Evolutionary conservation across 2,888 invertebrate genomes (phyloP), one percentile per base, ranked within the genome.

Genomic region (Drosophila fulvimacula): DNA sequence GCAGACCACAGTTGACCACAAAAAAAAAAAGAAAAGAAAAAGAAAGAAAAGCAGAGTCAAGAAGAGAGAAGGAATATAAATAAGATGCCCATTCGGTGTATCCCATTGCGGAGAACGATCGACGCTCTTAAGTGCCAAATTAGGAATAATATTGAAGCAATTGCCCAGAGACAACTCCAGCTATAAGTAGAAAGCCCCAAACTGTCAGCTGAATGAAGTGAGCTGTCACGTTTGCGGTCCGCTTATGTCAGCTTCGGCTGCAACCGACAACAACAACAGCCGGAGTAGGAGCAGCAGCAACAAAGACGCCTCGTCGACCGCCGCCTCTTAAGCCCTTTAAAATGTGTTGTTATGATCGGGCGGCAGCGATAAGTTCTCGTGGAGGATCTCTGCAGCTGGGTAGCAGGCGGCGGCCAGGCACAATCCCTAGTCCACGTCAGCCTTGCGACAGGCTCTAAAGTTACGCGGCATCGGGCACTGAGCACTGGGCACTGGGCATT

Each of bases 261-360:
- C 82, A 86, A 88, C 82, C 83, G 82, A 63, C 69, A 36, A 19
- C 70, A 39, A 21, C 69, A 38, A 24, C 44, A 36, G 3, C 30
- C 41, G 24, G 17, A 7, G 6, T 17, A 39, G 5, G 15, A 36
- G 15, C 36, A 36, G 1, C 38, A 32, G n/a, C 38, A 41, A 38
- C 7, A 41, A 36, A 27, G 41, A 55, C 39, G 66, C 44, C 42
- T 49, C 51, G 34, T n/a, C 42, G 39, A 44, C 21, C 46, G 51
- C 64, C 63, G 58, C 48, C 51, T 53, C 67, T 78, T 87, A 89
- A 89, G 88, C 90, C 90, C 88, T 84, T 89, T 84, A 88, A 88
- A 90, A 90, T 89, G 90, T 89, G 89, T 90, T 89, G 88, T 90
- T 89, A 87, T 90, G 88, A 89, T 89, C 89, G 85, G 82, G 75